These are phyloP conservation scores for Cichladusa arquata DNA, from an alignment of 2,113 vertebrate species.

Conservation along the genomic window DNA sequence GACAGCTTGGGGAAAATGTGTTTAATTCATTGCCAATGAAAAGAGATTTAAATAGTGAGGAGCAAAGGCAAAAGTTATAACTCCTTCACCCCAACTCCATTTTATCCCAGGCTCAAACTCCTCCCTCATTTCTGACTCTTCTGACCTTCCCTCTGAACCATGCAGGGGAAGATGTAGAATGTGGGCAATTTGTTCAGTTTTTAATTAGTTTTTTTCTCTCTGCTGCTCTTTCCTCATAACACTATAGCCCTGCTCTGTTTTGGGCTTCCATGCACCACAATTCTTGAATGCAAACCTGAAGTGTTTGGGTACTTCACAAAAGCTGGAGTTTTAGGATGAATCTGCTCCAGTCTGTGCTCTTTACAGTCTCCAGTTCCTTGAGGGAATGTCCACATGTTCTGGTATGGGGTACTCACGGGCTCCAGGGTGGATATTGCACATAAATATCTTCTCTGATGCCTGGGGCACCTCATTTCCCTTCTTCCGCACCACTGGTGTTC, in stretches of 20 bases:
- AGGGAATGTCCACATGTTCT: neutral
- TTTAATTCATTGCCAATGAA: neutral
- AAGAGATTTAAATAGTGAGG: neutral
- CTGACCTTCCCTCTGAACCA: neutral
- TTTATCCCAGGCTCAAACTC: neutral
- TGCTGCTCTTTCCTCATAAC: neutral
- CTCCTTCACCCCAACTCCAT: neutral
- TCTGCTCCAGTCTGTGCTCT: neutral
- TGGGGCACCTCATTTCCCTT: neutral
- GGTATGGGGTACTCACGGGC: neutral
- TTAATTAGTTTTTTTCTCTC: neutral
- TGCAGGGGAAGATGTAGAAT: neutral
- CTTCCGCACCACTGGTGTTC: neutral
- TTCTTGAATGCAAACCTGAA: neutral
- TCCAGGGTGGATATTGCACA: neutral
- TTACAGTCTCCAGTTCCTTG: neutral
- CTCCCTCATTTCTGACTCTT: neutral
- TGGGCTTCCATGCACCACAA: neutral
- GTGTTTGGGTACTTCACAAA: neutral
- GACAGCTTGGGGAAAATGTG: neutral
- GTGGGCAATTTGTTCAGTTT: rapidly evolving
- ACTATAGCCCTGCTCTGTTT: neutral
- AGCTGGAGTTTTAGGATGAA: neutral
- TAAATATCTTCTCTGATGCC: neutral
- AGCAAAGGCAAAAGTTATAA: neutral